Conservation (phyloP, 2,797 vertebrate genomes). For the Ammospiza maritima region DNA sequence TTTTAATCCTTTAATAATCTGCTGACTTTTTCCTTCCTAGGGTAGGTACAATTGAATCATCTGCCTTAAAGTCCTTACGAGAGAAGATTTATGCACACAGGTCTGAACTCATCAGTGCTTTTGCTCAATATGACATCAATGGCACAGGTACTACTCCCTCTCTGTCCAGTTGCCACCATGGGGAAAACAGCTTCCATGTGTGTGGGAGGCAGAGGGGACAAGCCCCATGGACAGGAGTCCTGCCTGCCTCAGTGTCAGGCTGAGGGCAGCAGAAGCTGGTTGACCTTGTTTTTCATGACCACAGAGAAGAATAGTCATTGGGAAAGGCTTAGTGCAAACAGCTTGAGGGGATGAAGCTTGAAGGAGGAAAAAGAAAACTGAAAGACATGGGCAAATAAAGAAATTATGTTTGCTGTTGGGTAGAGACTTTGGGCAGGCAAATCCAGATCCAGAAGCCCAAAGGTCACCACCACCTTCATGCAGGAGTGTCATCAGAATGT, state of each 20-base stretch:
- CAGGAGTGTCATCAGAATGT: neutral
- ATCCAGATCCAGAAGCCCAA: neutral
- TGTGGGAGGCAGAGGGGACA: neutral
- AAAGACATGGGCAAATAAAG: neutral
- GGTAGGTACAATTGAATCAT: constrained; percentile 86
- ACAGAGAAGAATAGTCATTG: neutral
- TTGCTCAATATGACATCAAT: constrained; percentile 81
- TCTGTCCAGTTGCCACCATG: neutral
- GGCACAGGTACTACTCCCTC: constrained; percentile 79
- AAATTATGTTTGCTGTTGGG: neutral
- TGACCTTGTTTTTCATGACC: neutral
- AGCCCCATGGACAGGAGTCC: neutral
- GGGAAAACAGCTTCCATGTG: neutral
- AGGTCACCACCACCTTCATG: neutral
- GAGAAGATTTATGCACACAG: constrained; percentile 90
- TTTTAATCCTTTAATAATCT: neutral
- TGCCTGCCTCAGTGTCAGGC: neutral
- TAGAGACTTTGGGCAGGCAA: neutral
- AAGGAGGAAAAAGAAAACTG: neutral
- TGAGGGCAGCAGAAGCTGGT: neutral
- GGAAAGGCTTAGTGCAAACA: neutral
- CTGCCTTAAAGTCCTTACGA: constrained; percentile 87
- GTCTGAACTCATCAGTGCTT: constrained; percentile 85
- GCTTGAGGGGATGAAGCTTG: neutral
- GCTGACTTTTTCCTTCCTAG: constrained; percentile 72